phyloP scores from a whole-genome alignment of 2,113 vertebrate species.

The Illadopsis cleaveri region DNA sequence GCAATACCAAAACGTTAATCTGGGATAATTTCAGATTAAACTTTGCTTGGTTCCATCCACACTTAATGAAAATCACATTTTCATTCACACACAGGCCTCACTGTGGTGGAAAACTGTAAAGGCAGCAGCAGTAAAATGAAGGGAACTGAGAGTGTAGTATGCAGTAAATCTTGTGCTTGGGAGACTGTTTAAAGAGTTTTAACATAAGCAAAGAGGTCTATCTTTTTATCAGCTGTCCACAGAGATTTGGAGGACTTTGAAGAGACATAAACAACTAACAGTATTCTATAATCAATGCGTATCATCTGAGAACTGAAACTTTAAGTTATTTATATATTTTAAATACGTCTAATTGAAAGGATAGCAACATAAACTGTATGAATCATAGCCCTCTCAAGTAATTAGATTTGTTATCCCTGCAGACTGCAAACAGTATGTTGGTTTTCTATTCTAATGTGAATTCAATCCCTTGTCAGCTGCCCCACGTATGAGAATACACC shows the following conservation, averaged over 20 bases:
- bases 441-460: conserved; percentile 54
- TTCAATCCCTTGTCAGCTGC: conserved; percentile 41
- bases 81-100: background rate
- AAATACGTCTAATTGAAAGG: background rate
- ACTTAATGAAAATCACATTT: background rate
- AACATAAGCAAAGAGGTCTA: background rate
- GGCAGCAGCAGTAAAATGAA: background rate
- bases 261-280: conserved; percentile 44
- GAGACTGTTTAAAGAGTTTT: background rate
- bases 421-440: conserved; percentile 32
- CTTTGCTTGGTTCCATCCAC: background rate
- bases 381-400: conserved; percentile 30
- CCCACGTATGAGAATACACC: conserved; percentile 53
- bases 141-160: background rate
- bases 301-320: conserved; percentile 35
- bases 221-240: conserved; percentile 40
- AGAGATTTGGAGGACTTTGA: conserved; percentile 18
- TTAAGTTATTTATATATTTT: conserved; percentile 54
- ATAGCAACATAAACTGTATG: conserved; percentile 44
- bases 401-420: conserved; percentile 48
- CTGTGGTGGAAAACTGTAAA: conserved; percentile 41
- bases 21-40: background rate
- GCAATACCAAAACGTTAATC: background rate
- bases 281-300: conserved; percentile 40
- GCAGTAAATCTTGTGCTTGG: background rate